These are phyloP conservation scores for Diogma glabrata DNA, from an alignment of 2,888 invertebrate genomes.

Conservation along the genomic window DNA sequence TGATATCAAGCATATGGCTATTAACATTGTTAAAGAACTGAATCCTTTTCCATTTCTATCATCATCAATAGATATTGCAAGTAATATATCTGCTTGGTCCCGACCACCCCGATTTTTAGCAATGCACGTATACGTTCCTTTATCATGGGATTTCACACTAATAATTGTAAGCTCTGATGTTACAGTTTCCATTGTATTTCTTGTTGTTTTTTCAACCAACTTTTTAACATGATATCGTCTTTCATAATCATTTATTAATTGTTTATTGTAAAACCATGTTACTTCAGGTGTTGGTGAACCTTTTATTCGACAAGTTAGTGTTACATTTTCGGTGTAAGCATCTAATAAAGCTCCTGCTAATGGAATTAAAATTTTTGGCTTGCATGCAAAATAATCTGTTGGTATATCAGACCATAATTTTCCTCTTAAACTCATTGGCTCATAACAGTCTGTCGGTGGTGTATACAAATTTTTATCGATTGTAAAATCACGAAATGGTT, in stretches of 20 bases:
- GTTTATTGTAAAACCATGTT: slow-evolving; percentile 55
- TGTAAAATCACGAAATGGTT: slow-evolving; percentile 66
- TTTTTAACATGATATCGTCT: slow-evolving; percentile 29
- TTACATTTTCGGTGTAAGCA: slow-evolving; percentile 53
- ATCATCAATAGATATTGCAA: slow-evolving; percentile 36
- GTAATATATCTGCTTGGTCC: slow-evolving; percentile 60
- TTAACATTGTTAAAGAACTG: slow-evolving; percentile 1
- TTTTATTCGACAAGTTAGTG: slow-evolving; percentile 59
- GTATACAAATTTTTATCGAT: slow-evolving; percentile 62
- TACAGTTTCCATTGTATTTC: slow-evolving; percentile 32
- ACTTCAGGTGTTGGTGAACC: slow-evolving; percentile 68
- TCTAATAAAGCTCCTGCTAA: slow-evolving; percentile 45
- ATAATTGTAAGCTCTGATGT: slow-evolving; percentile 50
- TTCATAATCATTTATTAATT: slow-evolving; percentile 38
- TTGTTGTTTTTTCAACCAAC: slow-evolving; percentile 27
- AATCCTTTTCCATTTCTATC: slow-evolving; percentile 6
- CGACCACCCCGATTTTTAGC: slow-evolving; percentile 74
- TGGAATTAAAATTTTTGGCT: slow-evolving; percentile 60
- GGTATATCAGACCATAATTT: slow-evolving; percentile 61
- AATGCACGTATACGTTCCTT: slow-evolving; percentile 64
- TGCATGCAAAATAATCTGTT: slow-evolving; percentile 69
- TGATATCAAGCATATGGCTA: neutral
- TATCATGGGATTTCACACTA: slow-evolving; percentile 49
- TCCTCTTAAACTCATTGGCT: slow-evolving; percentile 55
- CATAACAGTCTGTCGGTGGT: slow-evolving; percentile 57